Evolutionary conservation across 64 coral and sea anemone genomes (phyloP).

Genomic region (Hydrozoanthus tunicans): DNA sequence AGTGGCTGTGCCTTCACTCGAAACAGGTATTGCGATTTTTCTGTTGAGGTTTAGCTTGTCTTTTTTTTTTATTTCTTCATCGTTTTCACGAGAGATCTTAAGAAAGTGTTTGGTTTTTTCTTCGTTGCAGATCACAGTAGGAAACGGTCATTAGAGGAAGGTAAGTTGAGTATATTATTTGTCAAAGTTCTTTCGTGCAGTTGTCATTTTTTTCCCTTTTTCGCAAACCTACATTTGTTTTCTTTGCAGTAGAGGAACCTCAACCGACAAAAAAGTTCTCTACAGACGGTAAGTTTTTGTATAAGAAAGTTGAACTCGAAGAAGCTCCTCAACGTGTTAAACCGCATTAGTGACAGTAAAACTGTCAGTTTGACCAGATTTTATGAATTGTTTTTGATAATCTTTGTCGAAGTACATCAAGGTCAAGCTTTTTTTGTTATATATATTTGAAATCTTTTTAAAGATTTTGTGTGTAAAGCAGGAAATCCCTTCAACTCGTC

Average conservation of each 20-base stretch:
- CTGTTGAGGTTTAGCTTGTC: neutral
- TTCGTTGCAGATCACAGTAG: constrained; percentile 1
- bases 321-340: neutral
- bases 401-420: too few relatives aligned
- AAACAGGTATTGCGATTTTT: constrained; percentile 26
- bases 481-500: too few relatives aligned
- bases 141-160: constrained; percentile 7
- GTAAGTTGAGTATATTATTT: constrained; percentile 19
- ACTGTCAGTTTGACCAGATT: too few relatives aligned
- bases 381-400: too few relatives aligned
- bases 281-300: constrained; percentile 26
- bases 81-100: neutral
- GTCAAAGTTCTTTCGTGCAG: neutral
- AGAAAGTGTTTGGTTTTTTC: neutral
- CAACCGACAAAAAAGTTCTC: constrained; percentile 36
- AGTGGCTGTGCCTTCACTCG: neutral
- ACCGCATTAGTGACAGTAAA: too few relatives aligned
- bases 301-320: too few relatives aligned
- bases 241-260: constrained; percentile 31
- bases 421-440: too few relatives aligned
- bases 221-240: neutral
- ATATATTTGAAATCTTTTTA: too few relatives aligned
- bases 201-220: neutral
- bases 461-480: too few relatives aligned
- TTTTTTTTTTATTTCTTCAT: neutral